A percentile compares a stretch with the other conserved stretches of the same genome.
Conservation (phyloP, 92 coral and sea anemone species). For the Muricea muricata region DNA sequence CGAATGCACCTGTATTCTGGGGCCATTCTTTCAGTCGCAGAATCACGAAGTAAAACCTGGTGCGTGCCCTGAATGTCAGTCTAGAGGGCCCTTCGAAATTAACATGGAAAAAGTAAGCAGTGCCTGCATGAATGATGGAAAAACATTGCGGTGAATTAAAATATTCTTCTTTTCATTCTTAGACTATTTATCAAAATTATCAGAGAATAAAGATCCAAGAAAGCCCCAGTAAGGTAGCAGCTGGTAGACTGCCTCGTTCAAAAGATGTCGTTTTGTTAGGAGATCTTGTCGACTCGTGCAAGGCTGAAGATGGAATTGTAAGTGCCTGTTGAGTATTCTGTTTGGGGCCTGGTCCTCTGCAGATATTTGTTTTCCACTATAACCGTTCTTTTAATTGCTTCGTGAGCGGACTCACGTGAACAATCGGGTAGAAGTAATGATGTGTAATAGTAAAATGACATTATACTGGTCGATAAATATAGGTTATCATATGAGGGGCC, state of each 20-base stretch:
- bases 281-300: conserved; percentile 97
- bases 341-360: neutral
- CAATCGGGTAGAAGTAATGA: no score
- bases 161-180: neutral
- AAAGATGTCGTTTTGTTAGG: conserved; percentile 92
- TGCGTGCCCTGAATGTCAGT: conserved; percentile 97
- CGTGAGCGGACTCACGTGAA: no score
- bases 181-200: conserved; percentile 95
- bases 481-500: no score
- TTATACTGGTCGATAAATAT: no score
- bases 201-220: conserved; percentile 98
- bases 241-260: conserved; percentile 94
- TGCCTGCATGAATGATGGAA: no score
- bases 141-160: no score
- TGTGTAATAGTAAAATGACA: no score
- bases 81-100: conserved; percentile 98
- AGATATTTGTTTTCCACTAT: no score
- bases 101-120: conserved; percentile 88
- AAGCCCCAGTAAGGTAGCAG: conserved; percentile 97
- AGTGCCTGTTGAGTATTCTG: conserved; percentile 48
- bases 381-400: no score
- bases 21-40: conserved; percentile 90
- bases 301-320: conserved; percentile 99
- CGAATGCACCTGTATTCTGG: conserved; percentile 88
- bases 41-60: conserved; percentile 97